Percentiles rank a stretch among this genome's conserved stretches.
phyloP scores from a whole-genome alignment of 1,140 invertebrate species.

The Maconellicoccus hirsutus region DNA sequence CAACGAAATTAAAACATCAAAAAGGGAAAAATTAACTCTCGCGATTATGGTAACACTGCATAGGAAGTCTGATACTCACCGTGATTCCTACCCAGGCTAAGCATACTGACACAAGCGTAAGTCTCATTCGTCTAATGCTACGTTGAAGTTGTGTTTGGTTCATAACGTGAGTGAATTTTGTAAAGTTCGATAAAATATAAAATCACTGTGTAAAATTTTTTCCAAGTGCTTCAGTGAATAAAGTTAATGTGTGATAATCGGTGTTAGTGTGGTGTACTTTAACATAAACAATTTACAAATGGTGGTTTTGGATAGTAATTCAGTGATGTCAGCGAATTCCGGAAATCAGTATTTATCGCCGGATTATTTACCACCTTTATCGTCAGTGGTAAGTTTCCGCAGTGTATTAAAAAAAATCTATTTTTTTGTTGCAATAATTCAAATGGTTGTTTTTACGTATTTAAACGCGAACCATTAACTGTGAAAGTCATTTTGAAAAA shows the following conservation, averaged over 20 bases:
- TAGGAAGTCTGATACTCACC: neutral
- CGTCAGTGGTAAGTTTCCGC: constrained; percentile 31
- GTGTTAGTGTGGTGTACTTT: neutral
- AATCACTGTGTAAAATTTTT: neutral
- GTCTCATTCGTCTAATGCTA: neutral
- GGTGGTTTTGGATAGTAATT: constrained; percentile 14
- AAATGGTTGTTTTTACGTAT: too few relatives aligned
- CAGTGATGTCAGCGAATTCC: constrained; percentile 10
- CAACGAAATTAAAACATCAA: too few relatives aligned
- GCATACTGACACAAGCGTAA: neutral
- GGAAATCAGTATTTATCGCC: constrained; percentile 76
- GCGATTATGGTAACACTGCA: neutral
- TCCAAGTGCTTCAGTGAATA: neutral
- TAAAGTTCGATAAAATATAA: neutral
- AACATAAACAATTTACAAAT: neutral
- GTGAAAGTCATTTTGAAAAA: too few relatives aligned
- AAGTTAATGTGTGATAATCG: neutral
- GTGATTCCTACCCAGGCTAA: neutral
- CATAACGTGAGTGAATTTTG: neutral
- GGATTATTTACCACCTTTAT: constrained; percentile 78
- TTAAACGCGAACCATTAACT: too few relatives aligned
- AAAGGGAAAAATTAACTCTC: too few relatives aligned
- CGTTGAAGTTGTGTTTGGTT: neutral
- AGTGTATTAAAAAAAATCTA: too few relatives aligned
- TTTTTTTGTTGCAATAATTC: too few relatives aligned